Conservation (phyloP, 2,888 invertebrate species). For the Yponomeuta plumbellus region DNA sequence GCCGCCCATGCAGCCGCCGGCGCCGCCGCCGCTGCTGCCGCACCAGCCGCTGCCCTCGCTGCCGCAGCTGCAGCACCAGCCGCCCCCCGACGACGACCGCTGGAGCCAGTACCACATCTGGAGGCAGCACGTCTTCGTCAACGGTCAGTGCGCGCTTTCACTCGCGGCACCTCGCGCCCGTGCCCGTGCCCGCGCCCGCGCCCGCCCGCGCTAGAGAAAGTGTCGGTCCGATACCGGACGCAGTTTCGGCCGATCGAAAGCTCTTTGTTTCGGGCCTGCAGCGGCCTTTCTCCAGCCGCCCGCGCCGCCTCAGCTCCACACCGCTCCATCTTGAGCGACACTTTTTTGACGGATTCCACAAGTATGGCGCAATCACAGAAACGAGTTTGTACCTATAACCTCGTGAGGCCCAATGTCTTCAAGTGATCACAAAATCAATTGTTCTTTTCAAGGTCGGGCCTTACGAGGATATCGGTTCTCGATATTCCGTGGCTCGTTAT, state of each 20-base stretch:
- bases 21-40: slow-evolving; percentile 79
- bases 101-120: slow-evolving; percentile 88
- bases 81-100: slow-evolving; percentile 78
- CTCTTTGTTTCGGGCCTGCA: slow-evolving; percentile 46
- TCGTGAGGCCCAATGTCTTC: too few species aligned
- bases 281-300: slow-evolving; percentile 41
- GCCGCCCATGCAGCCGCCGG: slow-evolving; percentile 73
- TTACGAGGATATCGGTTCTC: neutral
- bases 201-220: slow-evolving; percentile 48
- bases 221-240: slow-evolving; percentile 42
- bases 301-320: neutral
- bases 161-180: neutral
- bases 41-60: slow-evolving; percentile 75
- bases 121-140: slow-evolving; percentile 88
- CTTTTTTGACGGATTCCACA: slow-evolving; percentile 2
- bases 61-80: slow-evolving; percentile 76
- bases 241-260: slow-evolving; percentile 50
- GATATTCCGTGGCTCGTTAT: neutral
- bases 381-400: slow-evolving; percentile 9
- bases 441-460: too few species aligned
- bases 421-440: too few species aligned
- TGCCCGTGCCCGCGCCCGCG: slow-evolving; percentile 9
- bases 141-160: slow-evolving; percentile 75
- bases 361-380: neutral
- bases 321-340: neutral